Base-by-base conservation (phyloP, 2,113 vertebrate genomes). In the Cephalopterus ornatus region DNA sequence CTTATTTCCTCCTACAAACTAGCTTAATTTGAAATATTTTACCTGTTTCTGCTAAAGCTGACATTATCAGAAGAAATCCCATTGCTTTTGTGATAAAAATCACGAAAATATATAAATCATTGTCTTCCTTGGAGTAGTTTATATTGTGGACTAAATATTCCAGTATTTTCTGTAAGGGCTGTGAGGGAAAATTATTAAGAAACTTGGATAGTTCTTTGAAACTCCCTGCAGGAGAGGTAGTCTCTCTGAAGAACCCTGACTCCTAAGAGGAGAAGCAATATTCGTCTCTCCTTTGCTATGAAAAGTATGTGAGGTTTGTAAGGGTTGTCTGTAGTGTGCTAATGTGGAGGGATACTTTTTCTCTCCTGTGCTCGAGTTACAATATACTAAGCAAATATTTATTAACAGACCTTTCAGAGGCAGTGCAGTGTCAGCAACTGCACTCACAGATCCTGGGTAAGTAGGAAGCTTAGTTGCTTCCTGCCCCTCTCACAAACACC, bases 311-410 rank as follows among this genome's bases (percentile, higher is more conserved):
- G 61, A 75, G 13, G 14, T 88, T 93, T 88, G 33, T 59, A 23
- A 58, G 52, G 42, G 35, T 35, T 92, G 61, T 75, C 86, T 61
- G 28, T 72, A 88, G 62, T 41, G 44, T 44, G 30, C 61, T 89
- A 85, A 78, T 92, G 61, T 1, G 4, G 46, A 67, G 81, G 52
- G 53, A 67, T 93, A 42, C 50, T 74, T 92, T 93, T 88, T 78
- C 65, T 89, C 39, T 89, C 28, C 53, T 75, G 2, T 28, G 32
- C 84, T 92, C 77, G 68, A 87, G 81, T 91, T 97, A 94, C 89
- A 75, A 44, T 89, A 85, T 75, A 19, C 89, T 91, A 91, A 97
- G 94, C 95, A 97, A 96, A 95, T 95, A 95, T 82, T 97, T 97
- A 91, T 89, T 93, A 91, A 80, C 94, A 78, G 91, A 78, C 52